phyloP scores from a whole-genome alignment of 2,888 invertebrate genomes.

The Brachyopa scutellaris region DNA sequence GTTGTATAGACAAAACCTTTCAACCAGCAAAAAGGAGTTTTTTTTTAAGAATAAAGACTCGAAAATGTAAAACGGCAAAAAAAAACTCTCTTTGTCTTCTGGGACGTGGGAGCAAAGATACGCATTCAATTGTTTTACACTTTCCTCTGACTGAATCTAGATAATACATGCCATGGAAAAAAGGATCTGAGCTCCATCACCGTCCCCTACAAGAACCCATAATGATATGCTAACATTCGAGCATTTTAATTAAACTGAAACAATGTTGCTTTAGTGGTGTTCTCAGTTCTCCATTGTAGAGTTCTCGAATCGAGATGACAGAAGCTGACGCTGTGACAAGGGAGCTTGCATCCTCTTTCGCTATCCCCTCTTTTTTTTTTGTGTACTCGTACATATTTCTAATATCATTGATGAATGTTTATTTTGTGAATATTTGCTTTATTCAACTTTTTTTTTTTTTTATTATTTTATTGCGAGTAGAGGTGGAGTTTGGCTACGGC shows the following conservation, averaged over 20 bases:
- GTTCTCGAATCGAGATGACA: slow-evolving; percentile 52
- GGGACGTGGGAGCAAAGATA: neutral
- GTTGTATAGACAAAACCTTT: slow-evolving; percentile 23
- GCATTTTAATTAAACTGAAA: slow-evolving; percentile 72
- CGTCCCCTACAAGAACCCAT: slow-evolving; percentile 47
- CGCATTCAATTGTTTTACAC: slow-evolving; percentile 58
- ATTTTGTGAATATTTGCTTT: slow-evolving; percentile 40
- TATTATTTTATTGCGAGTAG: no score
- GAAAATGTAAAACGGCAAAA: neutral
- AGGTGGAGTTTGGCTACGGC: neutral
- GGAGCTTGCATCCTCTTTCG: slow-evolving; percentile 42
- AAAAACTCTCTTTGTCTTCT: slow-evolving; percentile 2
- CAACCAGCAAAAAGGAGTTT: no score
- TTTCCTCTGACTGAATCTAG: slow-evolving; percentile 32
- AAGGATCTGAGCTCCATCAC: slow-evolving; percentile 4
- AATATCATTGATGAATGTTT: slow-evolving; percentile 46
- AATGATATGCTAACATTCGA: slow-evolving; percentile 72
- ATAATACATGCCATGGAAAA: slow-evolving; percentile 35
- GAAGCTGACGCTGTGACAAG: slow-evolving; percentile 56
- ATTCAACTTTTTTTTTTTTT: slow-evolving; percentile 45
- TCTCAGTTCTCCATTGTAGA: slow-evolving; percentile 38
- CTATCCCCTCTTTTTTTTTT: neutral
- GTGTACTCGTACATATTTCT: slow-evolving; percentile 7
- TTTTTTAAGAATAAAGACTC: slow-evolving; percentile 2
- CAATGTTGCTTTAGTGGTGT: slow-evolving; percentile 62